These are phyloP conservation scores for Cuculus canorus DNA, from an alignment of 2,797 vertebrate species.

Conservation along the genomic window DNA sequence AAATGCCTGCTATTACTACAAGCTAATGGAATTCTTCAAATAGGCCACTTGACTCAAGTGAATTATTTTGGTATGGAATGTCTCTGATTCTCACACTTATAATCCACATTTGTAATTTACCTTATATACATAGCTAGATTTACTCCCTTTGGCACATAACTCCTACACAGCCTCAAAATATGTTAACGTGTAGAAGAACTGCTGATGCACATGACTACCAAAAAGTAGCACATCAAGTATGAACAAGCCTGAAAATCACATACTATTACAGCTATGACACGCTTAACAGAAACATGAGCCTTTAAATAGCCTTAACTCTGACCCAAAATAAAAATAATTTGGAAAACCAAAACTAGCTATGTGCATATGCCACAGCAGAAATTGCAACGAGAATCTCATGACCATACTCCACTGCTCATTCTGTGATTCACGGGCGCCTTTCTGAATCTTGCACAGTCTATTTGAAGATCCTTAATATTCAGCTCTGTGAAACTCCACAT, in stretches of 20 bases:
- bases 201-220: constrained; percentile 58
- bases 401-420: not conserved
- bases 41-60: constrained; percentile 18
- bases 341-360: not conserved
- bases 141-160: constrained; percentile 56
- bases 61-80: constrained; percentile 46
- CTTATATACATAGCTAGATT: constrained; percentile 57
- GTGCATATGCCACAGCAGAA: not conserved
- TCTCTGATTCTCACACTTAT: constrained; percentile 7
- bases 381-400: not conserved
- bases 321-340: constrained; percentile 22
- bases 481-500: not conserved
- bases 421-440: not conserved
- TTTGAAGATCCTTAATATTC: not conserved
- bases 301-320: constrained; percentile 28
- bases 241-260: constrained; percentile 50
- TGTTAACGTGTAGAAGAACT: constrained; percentile 62
- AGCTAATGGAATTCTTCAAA: constrained; percentile 32
- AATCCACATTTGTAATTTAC: constrained; percentile 50
- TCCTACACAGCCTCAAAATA: constrained; percentile 65
- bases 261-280: constrained; percentile 32
- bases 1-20: not conserved
- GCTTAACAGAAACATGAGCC: not conserved
- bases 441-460: not conserved
- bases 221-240: constrained; percentile 46